A percentile compares a stretch with the other conserved stretches of the same genome.
Conservation (phyloP, 2,888 invertebrate species). For the Hirtodrosophila confusa region DNA sequence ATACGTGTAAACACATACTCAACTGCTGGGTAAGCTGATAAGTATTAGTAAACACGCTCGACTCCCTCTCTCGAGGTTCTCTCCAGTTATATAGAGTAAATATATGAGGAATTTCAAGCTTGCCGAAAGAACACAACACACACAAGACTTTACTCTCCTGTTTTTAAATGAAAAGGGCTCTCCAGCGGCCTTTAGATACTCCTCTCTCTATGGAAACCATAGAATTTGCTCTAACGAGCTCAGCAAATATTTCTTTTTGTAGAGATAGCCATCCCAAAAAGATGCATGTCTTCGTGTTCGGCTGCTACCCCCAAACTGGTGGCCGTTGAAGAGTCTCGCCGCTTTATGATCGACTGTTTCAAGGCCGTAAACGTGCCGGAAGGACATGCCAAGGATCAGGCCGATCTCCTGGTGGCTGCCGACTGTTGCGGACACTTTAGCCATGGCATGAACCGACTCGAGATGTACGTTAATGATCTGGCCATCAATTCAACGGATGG, state of each 20-base stretch:
- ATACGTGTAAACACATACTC: conserved; percentile 8
- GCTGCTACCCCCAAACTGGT: conserved; percentile 69
- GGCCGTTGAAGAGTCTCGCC: conserved; percentile 81
- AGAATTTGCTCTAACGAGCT: conserved; percentile 26
- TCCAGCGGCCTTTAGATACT: no score
- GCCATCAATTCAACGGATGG: conserved; percentile 87
- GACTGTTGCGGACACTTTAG: conserved; percentile 94
- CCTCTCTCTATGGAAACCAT: no score
- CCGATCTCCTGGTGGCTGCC: conserved; percentile 89
- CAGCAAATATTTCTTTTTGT: conserved; percentile 6
- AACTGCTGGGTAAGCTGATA: conserved; percentile 34
- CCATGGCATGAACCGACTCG: conserved; percentile 93
- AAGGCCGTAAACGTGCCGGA: conserved; percentile 86
- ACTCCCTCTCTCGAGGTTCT: not conserved
- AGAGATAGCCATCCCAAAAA: conserved; percentile 17
- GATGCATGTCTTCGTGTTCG: conserved; percentile 61
- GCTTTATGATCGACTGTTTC: conserved; percentile 89
- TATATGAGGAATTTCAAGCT: conserved; percentile 26
- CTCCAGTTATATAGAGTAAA: conserved; percentile 11
- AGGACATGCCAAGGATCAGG: conserved; percentile 87
- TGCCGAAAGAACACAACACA: conserved; percentile 36
- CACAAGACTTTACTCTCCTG: no score
- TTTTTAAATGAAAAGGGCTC: no score
- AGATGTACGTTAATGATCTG: conserved; percentile 92
- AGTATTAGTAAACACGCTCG: conserved; percentile 20